Evolutionary conservation across 2,797 vertebrate genomes (phyloP), one percentile per base, ranked within the genome.

Genomic region (Phalanger gymnotis): DNA sequence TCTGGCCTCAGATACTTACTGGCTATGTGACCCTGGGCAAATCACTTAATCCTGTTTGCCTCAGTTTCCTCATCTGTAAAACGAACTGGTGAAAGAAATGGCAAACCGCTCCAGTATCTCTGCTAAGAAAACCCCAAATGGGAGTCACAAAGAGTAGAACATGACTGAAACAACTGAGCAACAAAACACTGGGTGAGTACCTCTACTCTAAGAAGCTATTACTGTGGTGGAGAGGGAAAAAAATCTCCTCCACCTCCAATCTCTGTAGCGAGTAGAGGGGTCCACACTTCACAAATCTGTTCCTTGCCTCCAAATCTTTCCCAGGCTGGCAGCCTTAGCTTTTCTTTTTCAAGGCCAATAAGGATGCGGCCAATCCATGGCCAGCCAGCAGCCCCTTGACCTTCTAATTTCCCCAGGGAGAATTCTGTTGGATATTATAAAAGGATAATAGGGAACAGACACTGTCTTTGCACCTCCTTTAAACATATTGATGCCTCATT

Each of bases 171-270:
- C 19, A 40, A 73, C 19, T 22, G 6, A 73, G 25, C n/a, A 40
- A 40, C 19, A 22, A 40, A 73, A 73, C 34, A 27, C 73, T 47
- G 22, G 7, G 1, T 73, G 14, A 73, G 66, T 73, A 73, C 61
- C 4, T 66, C 61, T 19, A 9, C 5, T 73, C 11, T 25, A 73
- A 40, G n/a, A 73, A 40, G n/a, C 19, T 40, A 22, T 73, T 73
- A 25, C 6, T 0, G 4, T 81, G n/a, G 16, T 0, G 10, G 5
- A n/a, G 34, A 19, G 34, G 34, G 14, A n/a, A 34, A 61, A n/a
- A n/a, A 31, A n/a, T 58, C 28, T 66, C 57, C 9, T 30, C 73
- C 40, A 11, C 3, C 40, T 81, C 7, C 27, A 87, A 51, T 25
- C 40, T 47, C 40, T 51, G 40, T 28, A 81, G 22, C 25, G 40